Evolutionary conservation across 2,797 vertebrate species (phyloP).

Genomic region (Notolabrus celidotus): DNA sequence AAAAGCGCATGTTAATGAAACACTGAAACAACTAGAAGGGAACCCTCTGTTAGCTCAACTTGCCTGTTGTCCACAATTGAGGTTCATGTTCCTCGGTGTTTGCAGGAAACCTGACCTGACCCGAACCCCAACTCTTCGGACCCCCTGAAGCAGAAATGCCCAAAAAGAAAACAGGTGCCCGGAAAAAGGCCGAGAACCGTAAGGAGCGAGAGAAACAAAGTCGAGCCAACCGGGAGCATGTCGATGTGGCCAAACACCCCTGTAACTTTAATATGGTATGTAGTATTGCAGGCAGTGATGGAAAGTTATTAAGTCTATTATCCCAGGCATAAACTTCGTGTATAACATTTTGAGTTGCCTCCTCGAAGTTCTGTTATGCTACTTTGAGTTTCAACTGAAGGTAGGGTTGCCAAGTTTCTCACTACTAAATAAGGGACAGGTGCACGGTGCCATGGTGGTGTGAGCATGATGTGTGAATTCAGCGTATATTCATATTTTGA

Average conservation of each 20-base stretch:
- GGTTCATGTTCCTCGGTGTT: background rate
- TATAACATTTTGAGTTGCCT: no score
- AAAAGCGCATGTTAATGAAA: background rate
- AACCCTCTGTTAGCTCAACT: background rate
- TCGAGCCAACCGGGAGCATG: conserved; percentile 89
- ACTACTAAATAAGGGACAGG: no score
- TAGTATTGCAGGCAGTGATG: background rate
- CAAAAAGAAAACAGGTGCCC: conserved; percentile 98
- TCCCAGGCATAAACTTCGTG: no score
- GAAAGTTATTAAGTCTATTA: background rate
- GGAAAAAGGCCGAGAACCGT: conserved; percentile 96
- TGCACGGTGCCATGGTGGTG: no score
- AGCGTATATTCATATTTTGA: no score
- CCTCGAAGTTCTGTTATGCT: no score
- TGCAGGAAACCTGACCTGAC: conserved; percentile 10
- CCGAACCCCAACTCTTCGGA: background rate
- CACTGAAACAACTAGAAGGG: background rate
- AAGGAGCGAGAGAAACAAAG: conserved; percentile 95
- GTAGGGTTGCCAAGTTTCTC: no score
- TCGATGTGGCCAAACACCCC: conserved; percentile 96
- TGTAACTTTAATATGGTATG: conserved; percentile 94
- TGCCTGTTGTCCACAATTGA: no score
- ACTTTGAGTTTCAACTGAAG: no score
- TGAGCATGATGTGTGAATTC: no score
- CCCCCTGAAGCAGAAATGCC: conserved; percentile 85